Percentiles rank a stretch among this genome's conserved stretches.
Evolutionary conservation across 2,797 vertebrate genomes (phyloP).

Genomic region (Platyrinchus mystaceus): DNA sequence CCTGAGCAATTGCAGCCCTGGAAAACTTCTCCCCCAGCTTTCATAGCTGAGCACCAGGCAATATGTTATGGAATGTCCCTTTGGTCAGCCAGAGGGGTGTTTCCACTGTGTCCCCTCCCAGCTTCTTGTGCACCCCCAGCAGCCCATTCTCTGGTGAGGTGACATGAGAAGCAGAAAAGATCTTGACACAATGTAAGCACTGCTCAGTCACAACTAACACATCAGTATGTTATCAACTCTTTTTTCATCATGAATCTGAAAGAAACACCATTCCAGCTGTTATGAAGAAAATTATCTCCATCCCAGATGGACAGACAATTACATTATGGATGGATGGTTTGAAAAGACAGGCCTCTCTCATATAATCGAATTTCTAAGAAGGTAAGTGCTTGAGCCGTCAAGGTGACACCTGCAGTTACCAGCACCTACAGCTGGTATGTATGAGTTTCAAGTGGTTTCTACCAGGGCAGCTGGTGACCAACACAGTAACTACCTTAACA

Average conservation of each 20-base stretch:
- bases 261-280: neutral
- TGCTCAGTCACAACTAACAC: neutral
- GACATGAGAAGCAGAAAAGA: neutral
- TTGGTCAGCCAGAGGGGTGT: neutral
- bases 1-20: neutral
- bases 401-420: fast-evolving
- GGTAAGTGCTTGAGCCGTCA: neutral
- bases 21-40: neutral
- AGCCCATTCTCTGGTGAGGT: neutral
- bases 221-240: neutral
- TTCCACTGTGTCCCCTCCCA: neutral
- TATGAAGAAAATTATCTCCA: neutral
- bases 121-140: neutral
- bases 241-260: neutral
- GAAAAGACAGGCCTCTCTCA: neutral
- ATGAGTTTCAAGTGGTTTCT: neutral
- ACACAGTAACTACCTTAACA: neutral
- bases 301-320: neutral
- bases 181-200: too few species aligned
- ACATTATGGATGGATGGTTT: neutral
- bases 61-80: neutral
- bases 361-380: neutral
- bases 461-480: neutral
- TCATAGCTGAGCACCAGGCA: neutral
- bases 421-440: neutral